Base-by-base conservation (phyloP, 2,888 invertebrate species). In the Leistus spinibarbis region DNA sequence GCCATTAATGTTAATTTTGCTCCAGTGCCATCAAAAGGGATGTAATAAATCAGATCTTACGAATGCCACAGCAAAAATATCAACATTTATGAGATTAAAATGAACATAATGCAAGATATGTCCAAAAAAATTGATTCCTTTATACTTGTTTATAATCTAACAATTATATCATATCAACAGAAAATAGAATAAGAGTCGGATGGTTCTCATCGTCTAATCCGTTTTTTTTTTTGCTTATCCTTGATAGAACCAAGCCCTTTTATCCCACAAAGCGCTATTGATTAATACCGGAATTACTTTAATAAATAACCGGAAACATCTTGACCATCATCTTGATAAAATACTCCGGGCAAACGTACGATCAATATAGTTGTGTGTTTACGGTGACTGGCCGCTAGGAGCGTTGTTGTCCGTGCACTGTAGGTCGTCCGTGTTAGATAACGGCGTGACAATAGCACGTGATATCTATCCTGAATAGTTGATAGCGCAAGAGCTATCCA, bases 261-360 rank as follows among this genome's bases (percentile, higher is more conserved):
- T 70, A 20, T 13, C 53, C 63, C 72, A 65, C 72, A 73, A 71
- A 67, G 67, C 73, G 65, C 16, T 73, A 73, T 73, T 73, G 73
- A 73, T 73, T 73, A 73, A 73, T 73, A 67, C 73, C 67, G 73
- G 73, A 73, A 73, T 73, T 67, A 73, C 67, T 67, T 73, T 73
- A 67, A 73, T 73, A 73, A 73, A 73, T 73, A 67, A 67, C 73
- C 53, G 73, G 67, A 69, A 72, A 72, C 65, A 72, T 72, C 73
- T 73, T 73, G 73, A 73, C 73, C 73, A 73, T 73, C 40, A 67
- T 67, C 60, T 67, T 73, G 73, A 73, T 73, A 66, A 73, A 67
- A 53, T 24, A 60, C 20, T 65, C 19, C 56, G 27, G 23, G 24
- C 22, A n/a, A 17, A 22, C 10, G 54, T 56, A 2, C 65, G 71